These are phyloP conservation scores for Entomobrya proxima DNA, from an alignment of 2,888 invertebrate genomes.

Conservation along the genomic window DNA sequence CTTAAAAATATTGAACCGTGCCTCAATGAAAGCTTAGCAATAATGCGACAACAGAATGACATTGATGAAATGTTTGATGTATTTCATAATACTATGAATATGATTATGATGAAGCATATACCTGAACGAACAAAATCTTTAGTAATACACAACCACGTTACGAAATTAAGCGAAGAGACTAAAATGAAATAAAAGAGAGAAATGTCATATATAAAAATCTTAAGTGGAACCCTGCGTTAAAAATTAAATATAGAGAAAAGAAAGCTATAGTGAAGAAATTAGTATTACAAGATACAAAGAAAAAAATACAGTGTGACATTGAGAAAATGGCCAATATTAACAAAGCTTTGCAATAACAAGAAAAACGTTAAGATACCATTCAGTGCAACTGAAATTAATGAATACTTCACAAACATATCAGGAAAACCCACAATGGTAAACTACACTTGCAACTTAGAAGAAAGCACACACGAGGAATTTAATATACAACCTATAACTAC, in stretches of 20 bases:
- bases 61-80: too few relatives aligned
- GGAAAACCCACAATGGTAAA: not conserved
- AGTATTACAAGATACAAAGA: not conserved
- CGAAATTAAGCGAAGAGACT: not conserved
- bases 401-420: not conserved
- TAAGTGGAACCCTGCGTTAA: too few relatives aligned
- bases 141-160: too few relatives aligned
- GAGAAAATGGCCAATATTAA: not conserved
- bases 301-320: not conserved
- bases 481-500: not conserved
- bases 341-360: not conserved
- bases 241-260: not conserved
- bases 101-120: too few relatives aligned
- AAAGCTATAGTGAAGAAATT: not conserved
- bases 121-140: too few relatives aligned
- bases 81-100: not conserved
- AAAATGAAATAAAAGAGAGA: not conserved
- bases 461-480: not conserved
- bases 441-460: not conserved
- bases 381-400: constrained; percentile 9
- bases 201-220: not conserved
- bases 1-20: too few relatives aligned
- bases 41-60: too few relatives aligned
- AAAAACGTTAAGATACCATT: not conserved
- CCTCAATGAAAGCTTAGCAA: too few relatives aligned